Evolutionary conservation across 2,888 invertebrate genomes (phyloP).

Genomic region (Rhabditoides inermis): DNA sequence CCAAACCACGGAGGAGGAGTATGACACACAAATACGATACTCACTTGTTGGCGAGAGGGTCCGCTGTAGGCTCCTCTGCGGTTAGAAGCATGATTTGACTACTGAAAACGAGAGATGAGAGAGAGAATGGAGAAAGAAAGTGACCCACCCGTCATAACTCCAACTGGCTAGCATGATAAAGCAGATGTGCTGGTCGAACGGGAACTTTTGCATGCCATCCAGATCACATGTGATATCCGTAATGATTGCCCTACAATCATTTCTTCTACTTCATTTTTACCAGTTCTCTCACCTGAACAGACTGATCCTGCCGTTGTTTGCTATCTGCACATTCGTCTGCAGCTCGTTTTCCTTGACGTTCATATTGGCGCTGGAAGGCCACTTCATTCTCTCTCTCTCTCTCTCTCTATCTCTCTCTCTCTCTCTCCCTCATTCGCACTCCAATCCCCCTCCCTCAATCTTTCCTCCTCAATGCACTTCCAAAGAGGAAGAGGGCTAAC

Average conservation of each 20-base stretch:
- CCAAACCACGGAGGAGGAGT: too few species aligned
- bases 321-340: constrained; percentile 47
- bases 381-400: neutral
- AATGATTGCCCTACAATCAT: constrained; percentile 36
- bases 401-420: neutral
- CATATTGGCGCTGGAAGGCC: constrained; percentile 46
- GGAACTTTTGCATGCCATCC: constrained; percentile 42
- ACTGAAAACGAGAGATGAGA: neutral
- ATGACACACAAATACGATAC: too few species aligned
- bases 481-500: neutral
- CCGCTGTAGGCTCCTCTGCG: constrained; percentile 27
- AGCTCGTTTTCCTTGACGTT: constrained; percentile 50
- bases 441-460: neutral
- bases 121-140: neutral
- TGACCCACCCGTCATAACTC: constrained; percentile 42
- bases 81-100: constrained; percentile 38
- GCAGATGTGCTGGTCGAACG: constrained; percentile 48
- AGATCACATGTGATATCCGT: constrained; percentile 49
- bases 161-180: constrained; percentile 50
- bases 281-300: constrained; percentile 24
- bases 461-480: too few species aligned
- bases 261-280: neutral
- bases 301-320: constrained; percentile 42
- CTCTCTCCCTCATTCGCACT: neutral
- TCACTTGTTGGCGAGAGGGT: constrained; percentile 22